Base-by-base conservation (phyloP, 1,140 invertebrate genomes). In the Lethocerus indicus region DNA sequence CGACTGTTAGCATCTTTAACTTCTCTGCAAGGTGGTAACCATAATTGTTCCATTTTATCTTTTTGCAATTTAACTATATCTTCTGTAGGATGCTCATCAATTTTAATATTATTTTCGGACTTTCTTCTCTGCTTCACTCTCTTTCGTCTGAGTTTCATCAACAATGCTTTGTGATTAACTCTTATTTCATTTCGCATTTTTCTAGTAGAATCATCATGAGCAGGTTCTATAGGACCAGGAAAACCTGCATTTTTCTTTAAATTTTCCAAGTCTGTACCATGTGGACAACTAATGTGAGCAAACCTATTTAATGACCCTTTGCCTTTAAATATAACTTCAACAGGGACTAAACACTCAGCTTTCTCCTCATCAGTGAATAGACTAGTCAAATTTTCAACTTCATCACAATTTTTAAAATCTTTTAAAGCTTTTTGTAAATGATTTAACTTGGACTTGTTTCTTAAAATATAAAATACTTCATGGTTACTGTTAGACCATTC, bases 1-100 rank as follows among this genome's bases (percentile, higher is more conserved):
- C 83, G 70, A 16, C 68, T 69, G 57, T 74, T 75, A 16, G 73
- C 71, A 42, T 72, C 57, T n/a, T 78, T 72, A 28, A 85, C 70
- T 27, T 61, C 69, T 27, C 63, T 65, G 2, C 42, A 50, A 37
- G 69, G 64, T 7, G 81, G 79, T 32, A 87, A 58, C 75, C 79
- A 86, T 2, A 86, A 60, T 36, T 74, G 64, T 51, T 70, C 67
- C 75, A 86, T 84, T 59, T 66, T 61, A 55, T 69, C 60, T 1
- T 67, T 64, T 53, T 83, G 76, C 40, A 72, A 63, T 7, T 61
- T 54, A 25, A 74, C 64, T 32, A 70, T 53, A 18, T 60, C 50
- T 12, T 47, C 47, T 2, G 49, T n/a, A n/a, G n/a, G 39, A 37
- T 48, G 23, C n/a, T 25, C 25, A 18, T 43, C 42, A 1, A 29